Evolutionary conservation across 2,113 vertebrate genomes (phyloP), one percentile per base, ranked within the genome.

Genomic region (Prietella phreatophila): DNA sequence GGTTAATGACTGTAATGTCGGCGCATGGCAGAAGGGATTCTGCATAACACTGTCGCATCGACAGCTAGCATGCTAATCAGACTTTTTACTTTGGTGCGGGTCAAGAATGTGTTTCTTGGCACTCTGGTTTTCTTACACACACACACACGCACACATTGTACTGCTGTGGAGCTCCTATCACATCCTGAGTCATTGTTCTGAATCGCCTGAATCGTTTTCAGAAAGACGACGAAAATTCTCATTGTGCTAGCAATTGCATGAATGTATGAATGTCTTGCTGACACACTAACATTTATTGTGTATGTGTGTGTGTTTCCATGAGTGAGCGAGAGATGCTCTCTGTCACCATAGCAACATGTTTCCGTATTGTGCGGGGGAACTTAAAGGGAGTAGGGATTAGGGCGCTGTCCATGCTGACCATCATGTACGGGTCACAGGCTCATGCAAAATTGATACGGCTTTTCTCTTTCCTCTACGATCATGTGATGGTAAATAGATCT

Each of bases 281-380:
- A 36, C 63, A 39, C 80, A 55, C 55, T 87, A 73, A 86, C 86
- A 75, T 61, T 79, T 56, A 63, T 53, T 85, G 89, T 88, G 92
- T 92, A 82, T 93, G 90, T 89, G 89, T 88, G 90, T 91, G 82
- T 73, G 75, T 10, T 63, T n/a, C 13, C 5, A 58, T 39, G 71
- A 88, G 87, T 76, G 88, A 84, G 84, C 87, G 76, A 50, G 89
- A 39, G 88, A 91, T 90, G 89, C 92, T 42, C 91, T 36, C 65
- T 60, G 92, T 96, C 92, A 47, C 94, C 91, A 94, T 95, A 90
- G 94, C 93, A 95, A 96, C 94, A 90, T 42, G 76, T 56, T 50
- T 80, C 27, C 14, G 42, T 91, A 88, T 55, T 88, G 63, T 33
- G 42, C 65, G 33, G 30, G 86, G 86, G 47, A 91, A 87, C 85